These are phyloP conservation scores for Parasteatoda tepidariorum DNA, from an alignment of 1,140 invertebrate species.

Conservation along the genomic window DNA sequence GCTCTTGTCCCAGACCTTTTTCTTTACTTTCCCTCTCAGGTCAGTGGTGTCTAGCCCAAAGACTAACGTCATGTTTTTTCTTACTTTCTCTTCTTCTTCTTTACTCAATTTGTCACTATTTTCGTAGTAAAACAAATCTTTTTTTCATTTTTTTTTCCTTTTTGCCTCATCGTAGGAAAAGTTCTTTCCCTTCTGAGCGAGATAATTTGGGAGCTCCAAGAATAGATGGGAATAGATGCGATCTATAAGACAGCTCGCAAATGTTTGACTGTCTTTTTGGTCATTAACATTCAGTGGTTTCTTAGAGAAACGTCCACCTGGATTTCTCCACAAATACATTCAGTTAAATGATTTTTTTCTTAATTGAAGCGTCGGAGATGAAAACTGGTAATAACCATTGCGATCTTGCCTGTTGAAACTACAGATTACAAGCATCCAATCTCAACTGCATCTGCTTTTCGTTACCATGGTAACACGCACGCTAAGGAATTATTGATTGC, in stretches of 20 bases:
- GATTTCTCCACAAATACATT: no score
- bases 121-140: constrained; percentile 20
- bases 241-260: not conserved
- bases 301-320: not conserved
- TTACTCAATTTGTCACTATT: constrained; percentile 39
- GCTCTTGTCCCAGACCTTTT: not conserved
- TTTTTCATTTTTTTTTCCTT: not conserved
- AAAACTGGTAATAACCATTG: no score
- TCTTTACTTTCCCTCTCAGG: not conserved
- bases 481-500: not conserved
- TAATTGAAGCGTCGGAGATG: no score
- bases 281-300: not conserved
- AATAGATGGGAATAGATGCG: not conserved
- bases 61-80: constrained; percentile 12
- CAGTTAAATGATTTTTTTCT: no score
- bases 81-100: not conserved
- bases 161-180: not conserved
- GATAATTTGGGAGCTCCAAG: constrained; percentile 6
- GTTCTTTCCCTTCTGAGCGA: not conserved
- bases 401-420: no score
- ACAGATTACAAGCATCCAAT: no score
- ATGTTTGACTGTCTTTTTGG: not conserved
- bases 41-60: not conserved
- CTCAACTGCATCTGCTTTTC: not conserved
- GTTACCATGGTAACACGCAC: not conserved